A percentile compares a stretch with the other conserved stretches of the same genome.
Conservation (phyloP, 92 coral and sea anemone species). For the Siderastrea radians region DNA sequence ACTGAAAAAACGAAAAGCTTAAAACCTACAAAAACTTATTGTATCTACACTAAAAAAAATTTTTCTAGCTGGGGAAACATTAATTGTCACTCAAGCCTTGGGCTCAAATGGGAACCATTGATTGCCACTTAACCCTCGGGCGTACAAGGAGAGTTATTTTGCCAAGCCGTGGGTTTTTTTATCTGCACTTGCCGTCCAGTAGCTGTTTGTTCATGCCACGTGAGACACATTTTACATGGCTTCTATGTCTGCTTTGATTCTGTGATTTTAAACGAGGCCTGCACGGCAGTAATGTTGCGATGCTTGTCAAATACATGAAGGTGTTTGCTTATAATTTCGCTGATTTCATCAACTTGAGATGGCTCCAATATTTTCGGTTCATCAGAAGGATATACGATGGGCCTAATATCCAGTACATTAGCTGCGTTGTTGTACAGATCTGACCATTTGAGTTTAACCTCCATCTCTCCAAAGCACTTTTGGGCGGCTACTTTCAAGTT, state of each 20-base stretch:
- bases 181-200: too few relatives aligned
- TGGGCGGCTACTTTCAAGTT: constrained; percentile 5
- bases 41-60: too few relatives aligned
- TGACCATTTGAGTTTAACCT: not conserved
- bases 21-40: too few relatives aligned
- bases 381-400: constrained; percentile 1
- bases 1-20: too few relatives aligned
- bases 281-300: constrained; percentile 20
- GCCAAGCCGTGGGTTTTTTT: too few relatives aligned
- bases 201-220: too few relatives aligned
- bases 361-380: not conserved
- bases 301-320: not conserved
- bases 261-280: constrained; percentile 24
- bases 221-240: too few relatives aligned
- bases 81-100: too few relatives aligned
- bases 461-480: constrained; percentile 9
- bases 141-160: too few relatives aligned
- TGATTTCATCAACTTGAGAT: constrained; percentile 13
- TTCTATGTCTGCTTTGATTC: constrained; percentile 31
- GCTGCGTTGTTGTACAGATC: constrained; percentile 11
- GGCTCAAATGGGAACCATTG: too few relatives aligned
- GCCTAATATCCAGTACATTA: not conserved
- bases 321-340: constrained; percentile 13
- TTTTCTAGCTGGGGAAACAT: too few relatives aligned
- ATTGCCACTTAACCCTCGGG: too few relatives aligned